Evolutionary conservation across 53 echinoderm and acorn worm species (phyloP), one percentile per base, ranked within the genome.

Genomic region (Paracentrotus lividus): DNA sequence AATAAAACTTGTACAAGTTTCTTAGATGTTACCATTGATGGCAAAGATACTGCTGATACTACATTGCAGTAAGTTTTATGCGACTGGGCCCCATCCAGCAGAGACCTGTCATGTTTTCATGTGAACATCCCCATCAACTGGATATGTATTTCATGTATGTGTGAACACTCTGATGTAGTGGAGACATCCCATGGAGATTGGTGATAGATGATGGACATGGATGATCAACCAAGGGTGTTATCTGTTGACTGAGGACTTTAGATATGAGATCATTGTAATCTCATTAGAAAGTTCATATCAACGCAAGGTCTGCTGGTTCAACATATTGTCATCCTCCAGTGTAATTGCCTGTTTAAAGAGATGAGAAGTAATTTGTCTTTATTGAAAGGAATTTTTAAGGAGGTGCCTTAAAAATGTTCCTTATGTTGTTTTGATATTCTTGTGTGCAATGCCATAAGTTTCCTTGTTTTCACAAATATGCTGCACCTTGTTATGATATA

Each of bases 221-320:
- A 36, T 86, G 86, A 86, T 32, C 53, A 33, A 23, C 36, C 86
- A 56, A 55, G 86, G 33, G 86, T 86, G 86, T 56, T 36, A 86
- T 86, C 86, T 81, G 45, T 81, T 81, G 81, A 81, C 47, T 45
- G 81, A 81, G 47, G 45, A 47, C 47, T 45, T n/a, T 81, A 45
- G 44, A 45, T 81, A 27, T 81, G 81, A 47, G 49, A 81, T 47
- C 81, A 47, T 81, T 81, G 81, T 81, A 26, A 81, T 81, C 81
- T 81, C 81, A 81, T 81, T 81, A 81, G 12, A 81, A n/a, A 81
- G 81, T 81, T 81, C 81, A 47, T 81, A 81, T 81, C 81, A 81
- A 47, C 47, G 47, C 44, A 10, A 34, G 43, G 81, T 81, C 81
- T 81, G 27, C 47, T 81, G 47, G 81, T 45, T 81, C 81, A 45